phyloP scores from a whole-genome alignment of 1,140 invertebrate genomes.

The Philotrypesis tridentata region DNA sequence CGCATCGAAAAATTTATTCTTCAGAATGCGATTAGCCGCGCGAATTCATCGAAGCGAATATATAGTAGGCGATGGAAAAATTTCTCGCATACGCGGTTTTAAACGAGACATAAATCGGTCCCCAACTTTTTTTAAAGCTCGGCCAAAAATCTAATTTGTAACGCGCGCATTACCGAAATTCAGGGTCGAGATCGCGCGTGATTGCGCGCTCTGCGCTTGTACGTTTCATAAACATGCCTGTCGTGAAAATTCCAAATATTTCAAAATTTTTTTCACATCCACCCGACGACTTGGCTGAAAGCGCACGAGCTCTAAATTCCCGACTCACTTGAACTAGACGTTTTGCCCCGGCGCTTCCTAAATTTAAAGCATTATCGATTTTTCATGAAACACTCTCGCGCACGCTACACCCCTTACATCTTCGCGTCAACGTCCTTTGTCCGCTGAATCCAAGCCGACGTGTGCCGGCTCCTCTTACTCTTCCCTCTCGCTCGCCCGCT shows the following conservation, averaged over 20 bases:
- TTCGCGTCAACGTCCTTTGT: conserved; percentile 7
- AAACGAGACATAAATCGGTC: too few relatives aligned
- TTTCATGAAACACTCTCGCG: neutral
- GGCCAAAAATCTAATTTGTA: too few relatives aligned
- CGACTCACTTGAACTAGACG: neutral
- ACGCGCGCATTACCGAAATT: too few relatives aligned
- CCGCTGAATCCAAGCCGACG: neutral
- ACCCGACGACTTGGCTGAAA: neutral
- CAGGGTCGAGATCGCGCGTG: too few relatives aligned
- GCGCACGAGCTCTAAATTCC: neutral
- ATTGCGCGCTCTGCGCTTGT: too few relatives aligned
- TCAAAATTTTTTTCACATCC: neutral
- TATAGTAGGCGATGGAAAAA: too few relatives aligned
- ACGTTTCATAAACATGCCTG: too few relatives aligned
- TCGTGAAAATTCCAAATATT: too few relatives aligned
- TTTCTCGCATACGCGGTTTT: too few relatives aligned
- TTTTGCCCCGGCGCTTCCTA: neutral
- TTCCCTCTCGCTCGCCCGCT: neutral
- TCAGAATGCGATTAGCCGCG: too few relatives aligned
- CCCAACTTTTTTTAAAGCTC: too few relatives aligned
- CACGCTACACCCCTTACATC: neutral
- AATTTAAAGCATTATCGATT: conserved; percentile 18
- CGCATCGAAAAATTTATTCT: neutral
- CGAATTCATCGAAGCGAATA: too few relatives aligned
- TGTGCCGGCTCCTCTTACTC: neutral